Evolutionary conservation across 2,113 vertebrate species (phyloP).

Genomic region (Salvelinus alpinus): DNA sequence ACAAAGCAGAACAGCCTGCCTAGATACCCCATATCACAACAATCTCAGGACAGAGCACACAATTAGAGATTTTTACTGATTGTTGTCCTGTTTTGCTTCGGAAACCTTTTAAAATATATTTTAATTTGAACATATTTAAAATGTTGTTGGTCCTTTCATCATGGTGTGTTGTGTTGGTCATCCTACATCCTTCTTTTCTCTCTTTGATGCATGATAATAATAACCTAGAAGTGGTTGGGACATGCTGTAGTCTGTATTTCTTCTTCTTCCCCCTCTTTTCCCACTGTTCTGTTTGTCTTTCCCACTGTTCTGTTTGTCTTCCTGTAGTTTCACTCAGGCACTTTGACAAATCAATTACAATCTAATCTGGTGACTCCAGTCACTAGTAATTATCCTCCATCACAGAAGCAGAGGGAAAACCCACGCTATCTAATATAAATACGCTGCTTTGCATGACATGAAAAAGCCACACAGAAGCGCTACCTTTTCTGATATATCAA

Average conservation of each 20-base stretch:
- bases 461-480: conserved; percentile 60
- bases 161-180: neutral
- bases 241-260: conserved; percentile 19
- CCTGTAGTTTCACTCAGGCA: conserved; percentile 31
- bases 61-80: no score
- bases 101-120: neutral
- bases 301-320: neutral
- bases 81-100: no score
- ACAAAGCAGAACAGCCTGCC: no score
- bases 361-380: conserved; percentile 51
- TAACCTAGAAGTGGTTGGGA: neutral
- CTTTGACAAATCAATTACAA: conserved; percentile 53
- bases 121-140: neutral
- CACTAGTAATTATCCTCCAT: conserved; percentile 72
- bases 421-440: conserved; percentile 73
- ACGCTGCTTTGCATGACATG: conserved; percentile 64
- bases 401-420: conserved; percentile 63
- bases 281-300: neutral
- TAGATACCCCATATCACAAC: no score
- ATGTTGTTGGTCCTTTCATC: neutral
- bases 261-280: conserved; percentile 4
- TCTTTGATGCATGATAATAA: conserved; percentile 3
- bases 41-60: no score
- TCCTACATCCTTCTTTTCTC: neutral
- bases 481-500: conserved; percentile 52